Conservation (phyloP, 2,888 invertebrate species). For the Luffia ferchaultella region DNA sequence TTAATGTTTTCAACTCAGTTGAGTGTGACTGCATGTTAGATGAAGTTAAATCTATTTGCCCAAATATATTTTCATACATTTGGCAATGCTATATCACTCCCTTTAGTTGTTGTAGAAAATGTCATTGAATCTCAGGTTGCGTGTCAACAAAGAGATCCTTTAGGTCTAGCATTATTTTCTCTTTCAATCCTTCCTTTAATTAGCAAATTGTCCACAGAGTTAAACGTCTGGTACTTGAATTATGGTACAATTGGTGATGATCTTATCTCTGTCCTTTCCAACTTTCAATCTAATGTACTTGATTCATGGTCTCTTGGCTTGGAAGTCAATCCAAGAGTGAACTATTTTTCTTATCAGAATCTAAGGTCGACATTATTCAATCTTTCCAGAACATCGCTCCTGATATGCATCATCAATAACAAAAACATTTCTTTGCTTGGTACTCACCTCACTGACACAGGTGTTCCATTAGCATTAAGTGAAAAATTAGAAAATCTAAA, state of each 20-base stretch:
- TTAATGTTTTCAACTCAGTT: too few species aligned
- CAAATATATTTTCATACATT: too few species aligned
- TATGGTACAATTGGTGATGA: not conserved
- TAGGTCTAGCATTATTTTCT: slow-evolving; percentile 1
- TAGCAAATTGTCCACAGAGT: slow-evolving; percentile 1
- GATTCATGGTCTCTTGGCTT: not conserved
- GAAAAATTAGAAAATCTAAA: too few species aligned
- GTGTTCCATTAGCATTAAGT: too few species aligned
- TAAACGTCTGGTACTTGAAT: slow-evolving; percentile 3
- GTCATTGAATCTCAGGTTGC: not conserved
- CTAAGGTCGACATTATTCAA: not conserved
- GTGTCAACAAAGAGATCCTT: slow-evolving; percentile 2
- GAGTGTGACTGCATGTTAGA: not conserved
- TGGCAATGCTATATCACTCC: too few species aligned
- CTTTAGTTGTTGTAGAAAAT: not conserved
- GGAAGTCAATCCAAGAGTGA: not conserved
- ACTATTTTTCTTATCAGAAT: not conserved
- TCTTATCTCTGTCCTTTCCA: not conserved
- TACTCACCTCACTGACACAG: too few species aligned
- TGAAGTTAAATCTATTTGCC: not conserved
- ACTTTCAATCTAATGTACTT: not conserved
- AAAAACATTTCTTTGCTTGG: slow-evolving; percentile 1
- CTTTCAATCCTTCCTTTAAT: not conserved
- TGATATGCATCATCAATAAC: not conserved
- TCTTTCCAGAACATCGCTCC: not conserved